A percentile compares a stretch with the other conserved stretches of the same genome.
Evolutionary conservation across 2,113 vertebrate species (phyloP).

Genomic region (Herpetotheres cachinnans): DNA sequence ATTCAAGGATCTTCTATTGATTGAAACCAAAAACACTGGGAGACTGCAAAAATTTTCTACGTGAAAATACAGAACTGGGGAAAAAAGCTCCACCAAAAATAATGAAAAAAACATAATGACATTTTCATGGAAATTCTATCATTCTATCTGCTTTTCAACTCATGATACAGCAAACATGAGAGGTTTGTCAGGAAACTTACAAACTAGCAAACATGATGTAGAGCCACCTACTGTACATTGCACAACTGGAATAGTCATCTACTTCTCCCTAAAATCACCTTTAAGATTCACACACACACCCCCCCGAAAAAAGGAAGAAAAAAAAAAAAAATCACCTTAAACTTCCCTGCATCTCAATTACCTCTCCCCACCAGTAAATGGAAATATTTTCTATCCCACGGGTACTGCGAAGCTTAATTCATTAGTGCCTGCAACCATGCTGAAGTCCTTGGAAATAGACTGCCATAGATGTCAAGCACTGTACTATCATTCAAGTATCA

Average conservation of each 20-base stretch:
- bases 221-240: background rate
- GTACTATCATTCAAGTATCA: background rate
- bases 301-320: background rate
- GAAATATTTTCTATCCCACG: background rate
- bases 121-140: background rate
- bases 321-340: background rate
- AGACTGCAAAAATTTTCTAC: background rate
- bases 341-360: background rate
- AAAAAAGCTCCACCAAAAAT: background rate
- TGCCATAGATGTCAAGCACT: background rate
- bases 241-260: background rate
- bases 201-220: background rate
- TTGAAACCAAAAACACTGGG: background rate
- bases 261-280: background rate
- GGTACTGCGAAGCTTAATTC: slow-evolving; percentile 23
- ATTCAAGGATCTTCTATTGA: background rate
- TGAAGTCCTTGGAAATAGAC: slow-evolving; percentile 17
- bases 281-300: background rate
- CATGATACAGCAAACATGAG: background rate
- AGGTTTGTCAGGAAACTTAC: background rate
- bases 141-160: background rate
- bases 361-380: background rate
- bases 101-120: background rate
- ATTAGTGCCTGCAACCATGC: background rate
- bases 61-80: background rate